Conservation (phyloP, 2,797 vertebrate genomes). For the Acanthis flammea region DNA sequence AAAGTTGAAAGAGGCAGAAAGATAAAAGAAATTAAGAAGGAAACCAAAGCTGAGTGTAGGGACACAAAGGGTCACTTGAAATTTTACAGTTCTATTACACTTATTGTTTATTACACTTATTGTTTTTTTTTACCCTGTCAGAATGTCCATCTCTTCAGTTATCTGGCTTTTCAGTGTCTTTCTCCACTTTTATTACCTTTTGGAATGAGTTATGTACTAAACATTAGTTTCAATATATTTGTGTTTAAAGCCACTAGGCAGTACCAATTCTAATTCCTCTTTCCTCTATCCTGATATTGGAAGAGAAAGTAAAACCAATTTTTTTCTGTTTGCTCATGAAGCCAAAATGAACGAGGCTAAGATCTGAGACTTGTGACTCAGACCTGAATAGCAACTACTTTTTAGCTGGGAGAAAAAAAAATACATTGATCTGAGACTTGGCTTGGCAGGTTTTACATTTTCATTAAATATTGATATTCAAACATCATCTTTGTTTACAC, state of each 20-base stretch:
- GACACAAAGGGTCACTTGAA: not conserved
- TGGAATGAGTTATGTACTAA: not conserved
- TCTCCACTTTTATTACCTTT: not conserved
- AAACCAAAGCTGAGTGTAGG: not conserved
- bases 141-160: not conserved
- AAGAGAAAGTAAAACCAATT: not conserved
- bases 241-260: not conserved
- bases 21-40: not conserved
- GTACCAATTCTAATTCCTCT: not conserved
- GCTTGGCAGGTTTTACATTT: slow-evolving; percentile 50
- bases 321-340: not conserved
- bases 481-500: slow-evolving; percentile 56
- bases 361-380: not conserved
- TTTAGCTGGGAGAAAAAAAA: not conserved
- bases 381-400: not conserved
- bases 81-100: not conserved
- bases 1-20: not conserved
- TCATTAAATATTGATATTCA: slow-evolving; percentile 61
- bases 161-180: not conserved
- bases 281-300: not conserved
- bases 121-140: fast-evolving
- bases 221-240: not conserved
- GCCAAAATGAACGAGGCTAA: not conserved
- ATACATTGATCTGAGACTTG: slow-evolving; percentile 17
- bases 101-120: not conserved